Conservation (phyloP, 2,113 vertebrate species). For the Siniperca knerii region DNA sequence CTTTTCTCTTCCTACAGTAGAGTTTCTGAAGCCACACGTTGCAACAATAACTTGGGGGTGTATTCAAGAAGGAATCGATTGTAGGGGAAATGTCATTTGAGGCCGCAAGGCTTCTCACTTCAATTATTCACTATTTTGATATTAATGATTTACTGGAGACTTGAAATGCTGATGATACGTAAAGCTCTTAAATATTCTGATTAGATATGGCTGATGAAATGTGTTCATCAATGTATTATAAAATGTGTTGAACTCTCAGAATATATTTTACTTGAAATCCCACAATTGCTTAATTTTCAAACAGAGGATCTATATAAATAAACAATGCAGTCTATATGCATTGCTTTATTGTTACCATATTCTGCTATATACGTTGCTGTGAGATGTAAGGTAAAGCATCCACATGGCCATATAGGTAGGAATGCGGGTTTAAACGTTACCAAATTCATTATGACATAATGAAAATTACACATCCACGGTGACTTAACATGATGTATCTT, state of each 20-base stretch:
- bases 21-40: conserved; percentile 40
- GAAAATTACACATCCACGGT: neutral
- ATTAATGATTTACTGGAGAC: neutral
- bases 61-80: neutral
- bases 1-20: neutral
- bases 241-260: neutral
- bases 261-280: neutral
- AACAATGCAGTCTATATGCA: neutral
- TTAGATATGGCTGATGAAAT: neutral
- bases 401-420: neutral
- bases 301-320: neutral
- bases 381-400: neutral
- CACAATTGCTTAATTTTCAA: neutral
- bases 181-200: neutral
- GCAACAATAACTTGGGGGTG: neutral
- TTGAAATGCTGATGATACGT: neutral
- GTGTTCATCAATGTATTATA: neutral
- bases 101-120: neutral
- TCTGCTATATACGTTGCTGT: neutral
- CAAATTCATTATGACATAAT: neutral
- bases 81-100: neutral
- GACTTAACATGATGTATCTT: neutral
- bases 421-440: neutral
- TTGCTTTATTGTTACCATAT: neutral
- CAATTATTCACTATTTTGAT: neutral